These are phyloP conservation scores for Melinaea marsaeus DNA, from an alignment of 2,888 invertebrate genomes.

Conservation along the genomic window DNA sequence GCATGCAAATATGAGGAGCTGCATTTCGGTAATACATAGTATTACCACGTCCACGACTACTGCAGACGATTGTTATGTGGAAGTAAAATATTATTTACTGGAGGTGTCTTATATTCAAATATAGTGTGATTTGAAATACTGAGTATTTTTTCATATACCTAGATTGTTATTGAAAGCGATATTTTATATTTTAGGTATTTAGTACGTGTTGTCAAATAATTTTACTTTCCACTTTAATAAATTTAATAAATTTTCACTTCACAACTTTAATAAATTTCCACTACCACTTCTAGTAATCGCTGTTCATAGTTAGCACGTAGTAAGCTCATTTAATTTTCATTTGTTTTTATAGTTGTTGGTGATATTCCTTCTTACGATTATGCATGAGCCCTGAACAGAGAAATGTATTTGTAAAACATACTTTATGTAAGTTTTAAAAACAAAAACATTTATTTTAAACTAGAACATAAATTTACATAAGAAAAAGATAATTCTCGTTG, in stretches of 20 bases:
- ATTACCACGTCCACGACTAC: conserved; percentile 29
- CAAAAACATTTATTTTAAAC: not conserved
- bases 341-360: conserved; percentile 24
- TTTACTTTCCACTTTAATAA: too few relatives aligned
- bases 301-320: conserved; percentile 22
- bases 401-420: conserved; percentile 3
- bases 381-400: not conserved
- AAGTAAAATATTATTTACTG: not conserved
- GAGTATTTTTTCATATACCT: not conserved
- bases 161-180: not conserved
- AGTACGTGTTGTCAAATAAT: too few relatives aligned
- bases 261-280: not conserved
- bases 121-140: too few relatives aligned
- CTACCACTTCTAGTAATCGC: conserved; percentile 14
- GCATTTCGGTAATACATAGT: conserved; percentile 35
- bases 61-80: not conserved
- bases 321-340: conserved; percentile 34
- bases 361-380: conserved; percentile 25
- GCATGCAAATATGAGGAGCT: conserved; percentile 38
- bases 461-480: not conserved
- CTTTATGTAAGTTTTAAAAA: not conserved
- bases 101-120: not conserved
- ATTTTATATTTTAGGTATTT: too few relatives aligned
- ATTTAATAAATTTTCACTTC: too few relatives aligned
- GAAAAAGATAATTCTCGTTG: not conserved